phyloP scores from a whole-genome alignment of 2,888 invertebrate species.

The Drymonia ruficornis region DNA sequence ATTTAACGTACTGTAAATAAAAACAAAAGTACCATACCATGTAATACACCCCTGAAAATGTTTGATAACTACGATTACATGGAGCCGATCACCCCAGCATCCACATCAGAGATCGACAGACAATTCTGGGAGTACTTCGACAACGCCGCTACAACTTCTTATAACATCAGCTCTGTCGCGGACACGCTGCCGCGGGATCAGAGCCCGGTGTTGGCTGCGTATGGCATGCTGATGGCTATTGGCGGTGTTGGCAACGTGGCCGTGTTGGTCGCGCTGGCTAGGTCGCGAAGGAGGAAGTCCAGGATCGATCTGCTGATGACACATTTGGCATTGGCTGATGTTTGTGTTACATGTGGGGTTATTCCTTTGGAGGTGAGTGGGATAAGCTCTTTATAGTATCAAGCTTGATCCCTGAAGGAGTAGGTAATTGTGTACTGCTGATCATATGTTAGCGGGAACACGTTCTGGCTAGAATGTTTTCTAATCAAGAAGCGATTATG shows the following conservation, averaged over 20 bases:
- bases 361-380: conserved; percentile 88
- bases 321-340: conserved; percentile 91
- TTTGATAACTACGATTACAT: conserved; percentile 37
- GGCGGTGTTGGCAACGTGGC: conserved; percentile 90
- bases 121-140: conserved; percentile 75
- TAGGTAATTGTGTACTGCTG: too few relatives aligned
- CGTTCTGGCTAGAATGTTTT: too few relatives aligned
- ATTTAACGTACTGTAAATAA: too few relatives aligned
- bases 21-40: too few relatives aligned
- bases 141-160: conserved; percentile 26
- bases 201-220: conserved; percentile 83
- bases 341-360: conserved; percentile 92
- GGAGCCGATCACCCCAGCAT: conserved; percentile 19
- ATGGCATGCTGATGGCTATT: conserved; percentile 86
- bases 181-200: conserved; percentile 54
- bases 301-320: conserved; percentile 92
- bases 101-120: conserved; percentile 51
- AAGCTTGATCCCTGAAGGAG: too few relatives aligned
- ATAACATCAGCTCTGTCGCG: conserved; percentile 27
- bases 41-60: conserved; percentile 31
- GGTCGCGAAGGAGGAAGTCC: conserved; percentile 87
- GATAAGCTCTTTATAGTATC: neutral
- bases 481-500: too few relatives aligned
- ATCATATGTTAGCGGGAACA: too few relatives aligned
- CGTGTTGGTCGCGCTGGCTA: conserved; percentile 87